phyloP scores from a whole-genome alignment of 2,888 invertebrate genomes.

The Prosopocoilus inquinatus region DNA sequence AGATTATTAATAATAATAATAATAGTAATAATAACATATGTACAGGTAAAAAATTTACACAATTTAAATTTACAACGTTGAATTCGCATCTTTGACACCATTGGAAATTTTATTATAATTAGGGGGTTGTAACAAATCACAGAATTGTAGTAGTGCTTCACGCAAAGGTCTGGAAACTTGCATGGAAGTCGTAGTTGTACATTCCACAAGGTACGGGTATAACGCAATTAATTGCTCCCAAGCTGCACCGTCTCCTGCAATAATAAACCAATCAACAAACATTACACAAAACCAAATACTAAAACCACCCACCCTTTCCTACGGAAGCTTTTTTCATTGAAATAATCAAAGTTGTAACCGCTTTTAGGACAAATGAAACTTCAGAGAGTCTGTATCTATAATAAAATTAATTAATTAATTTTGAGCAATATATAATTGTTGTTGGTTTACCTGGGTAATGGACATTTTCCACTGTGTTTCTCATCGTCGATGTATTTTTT shows the following conservation, averaged over 20 bases:
- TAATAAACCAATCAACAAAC: conserved; percentile 21
- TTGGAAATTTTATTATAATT: conserved; percentile 23
- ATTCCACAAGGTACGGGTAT: conserved; percentile 87
- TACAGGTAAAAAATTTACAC: not conserved
- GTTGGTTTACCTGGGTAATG: conserved; percentile 68
- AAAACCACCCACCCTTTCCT: conserved; percentile 65
- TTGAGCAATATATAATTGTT: not conserved
- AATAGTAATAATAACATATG: not conserved
- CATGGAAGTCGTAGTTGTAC: conserved; percentile 75
- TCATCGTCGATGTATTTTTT: conserved; percentile 84
- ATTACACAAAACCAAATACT: conserved; percentile 3
- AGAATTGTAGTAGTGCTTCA: conserved; percentile 86
- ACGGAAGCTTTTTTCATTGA: conserved; percentile 90
- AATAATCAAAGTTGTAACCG: conserved; percentile 86
- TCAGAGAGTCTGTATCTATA: conserved; percentile 88
- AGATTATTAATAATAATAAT: not conserved
- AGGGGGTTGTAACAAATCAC: conserved; percentile 74
- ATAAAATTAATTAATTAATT: conserved; percentile 21
- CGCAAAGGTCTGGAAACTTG: conserved; percentile 77
- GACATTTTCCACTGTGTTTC: conserved; percentile 79
- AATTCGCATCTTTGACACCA: conserved; percentile 25
- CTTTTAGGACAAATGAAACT: conserved; percentile 93
- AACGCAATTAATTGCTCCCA: conserved; percentile 92
- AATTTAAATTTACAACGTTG: conserved; percentile 1
- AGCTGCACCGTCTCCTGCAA: conserved; percentile 79